phyloP scores from a whole-genome alignment of 2,888 invertebrate species.

The Sturmia bella region DNA sequence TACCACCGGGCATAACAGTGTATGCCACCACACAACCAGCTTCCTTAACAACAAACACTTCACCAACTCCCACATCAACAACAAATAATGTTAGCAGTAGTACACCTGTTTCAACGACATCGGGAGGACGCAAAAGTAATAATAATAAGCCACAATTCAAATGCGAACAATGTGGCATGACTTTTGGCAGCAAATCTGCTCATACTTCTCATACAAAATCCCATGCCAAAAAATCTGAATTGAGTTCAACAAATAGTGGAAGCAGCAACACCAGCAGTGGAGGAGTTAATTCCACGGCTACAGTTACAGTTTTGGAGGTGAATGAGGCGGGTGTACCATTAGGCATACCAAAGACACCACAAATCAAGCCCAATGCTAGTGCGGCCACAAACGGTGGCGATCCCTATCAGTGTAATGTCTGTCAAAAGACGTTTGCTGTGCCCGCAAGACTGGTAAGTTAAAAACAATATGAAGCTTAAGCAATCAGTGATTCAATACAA shows the following conservation, averaged over 20 bases:
- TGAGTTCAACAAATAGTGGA: slow-evolving; percentile 56
- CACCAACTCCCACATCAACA: slow-evolving; percentile 31
- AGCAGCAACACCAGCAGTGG: slow-evolving; percentile 54
- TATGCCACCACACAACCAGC: slow-evolving; percentile 70
- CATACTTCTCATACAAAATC: slow-evolving; percentile 87
- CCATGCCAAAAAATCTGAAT: slow-evolving; percentile 83
- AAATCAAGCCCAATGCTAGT: slow-evolving; percentile 76
- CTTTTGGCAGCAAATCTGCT: slow-evolving; percentile 88
- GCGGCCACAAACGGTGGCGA: slow-evolving; percentile 82
- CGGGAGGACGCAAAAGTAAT: slow-evolving; percentile 72
- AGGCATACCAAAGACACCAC: slow-evolving; percentile 80
- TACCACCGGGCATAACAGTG: slow-evolving; percentile 65
- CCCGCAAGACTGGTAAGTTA: slow-evolving; percentile 90
- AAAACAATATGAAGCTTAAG: too few species aligned
- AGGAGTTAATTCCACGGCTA: slow-evolving; percentile 48
- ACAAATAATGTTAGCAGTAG: slow-evolving; percentile 67
- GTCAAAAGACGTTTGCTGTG: slow-evolving; percentile 94
- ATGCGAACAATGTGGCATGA: slow-evolving; percentile 89
- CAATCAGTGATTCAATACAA: slow-evolving; percentile 68
- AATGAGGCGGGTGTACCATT: slow-evolving; percentile 74
- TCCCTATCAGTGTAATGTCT: slow-evolving; percentile 94
- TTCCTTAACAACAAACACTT: slow-evolving; percentile 41
- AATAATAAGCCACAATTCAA: slow-evolving; percentile 83
- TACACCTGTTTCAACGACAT: slow-evolving; percentile 46
- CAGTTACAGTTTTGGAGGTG: slow-evolving; percentile 75